Evolutionary conservation across 2,113 vertebrate genomes (phyloP).

Genomic region (Holacanthus passer): DNA sequence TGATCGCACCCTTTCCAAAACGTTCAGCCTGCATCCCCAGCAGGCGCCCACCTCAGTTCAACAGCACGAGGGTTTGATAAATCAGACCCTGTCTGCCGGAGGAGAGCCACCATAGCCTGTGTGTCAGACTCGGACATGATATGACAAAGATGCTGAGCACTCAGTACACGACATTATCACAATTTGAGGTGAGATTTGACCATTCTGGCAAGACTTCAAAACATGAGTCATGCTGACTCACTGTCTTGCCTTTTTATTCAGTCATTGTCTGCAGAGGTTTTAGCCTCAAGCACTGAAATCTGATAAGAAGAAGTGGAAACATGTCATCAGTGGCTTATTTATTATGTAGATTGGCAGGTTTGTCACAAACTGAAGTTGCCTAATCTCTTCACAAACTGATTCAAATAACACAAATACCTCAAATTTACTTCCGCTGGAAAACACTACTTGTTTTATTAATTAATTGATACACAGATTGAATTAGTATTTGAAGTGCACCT

Average conservation of each 20-base stretch:
- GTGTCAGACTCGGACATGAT: conserved; percentile 29
- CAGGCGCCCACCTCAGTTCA: conserved; percentile 6
- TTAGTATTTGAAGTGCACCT: background rate
- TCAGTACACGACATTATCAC: conserved; percentile 27
- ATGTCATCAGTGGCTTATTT: background rate
- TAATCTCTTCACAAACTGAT: background rate
- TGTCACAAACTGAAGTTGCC: background rate
- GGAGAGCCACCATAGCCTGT: conserved; percentile 7
- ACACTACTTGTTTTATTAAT: background rate
- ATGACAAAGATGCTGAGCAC: conserved; percentile 33
- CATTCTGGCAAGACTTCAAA: conserved; percentile 28
- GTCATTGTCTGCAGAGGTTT: conserved; percentile 27
- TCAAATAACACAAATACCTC: background rate
- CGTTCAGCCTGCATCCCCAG: background rate
- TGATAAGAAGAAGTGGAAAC: conserved; percentile 4
- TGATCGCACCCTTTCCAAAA: background rate
- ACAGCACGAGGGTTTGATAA: conserved; percentile 28
- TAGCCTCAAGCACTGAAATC: background rate
- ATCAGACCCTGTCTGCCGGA: background rate
- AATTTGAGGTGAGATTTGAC: conserved; percentile 46
- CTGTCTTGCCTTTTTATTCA: conserved; percentile 19
- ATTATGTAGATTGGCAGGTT: background rate
- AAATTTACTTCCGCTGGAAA: background rate
- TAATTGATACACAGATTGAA: background rate
- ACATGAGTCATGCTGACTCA: conserved; percentile 51